Evolutionary conservation across 35 echinoderm and acorn worm species (phyloP).

Genomic region (Diadema setosum): DNA sequence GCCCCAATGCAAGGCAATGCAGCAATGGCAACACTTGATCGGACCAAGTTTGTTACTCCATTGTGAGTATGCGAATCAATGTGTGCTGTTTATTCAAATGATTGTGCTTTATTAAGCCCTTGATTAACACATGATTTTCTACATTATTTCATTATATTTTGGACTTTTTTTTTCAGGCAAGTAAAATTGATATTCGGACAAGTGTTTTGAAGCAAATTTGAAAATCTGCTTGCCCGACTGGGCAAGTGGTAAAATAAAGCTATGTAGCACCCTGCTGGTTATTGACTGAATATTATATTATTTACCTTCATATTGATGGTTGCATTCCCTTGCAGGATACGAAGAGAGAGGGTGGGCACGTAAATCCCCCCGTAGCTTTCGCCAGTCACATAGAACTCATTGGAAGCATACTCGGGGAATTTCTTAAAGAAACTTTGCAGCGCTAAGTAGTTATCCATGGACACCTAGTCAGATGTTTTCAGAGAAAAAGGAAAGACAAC

Average conservation of each 20-base stretch:
- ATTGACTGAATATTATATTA: too few relatives aligned
- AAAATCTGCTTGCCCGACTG: too few relatives aligned
- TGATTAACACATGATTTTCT: too few relatives aligned
- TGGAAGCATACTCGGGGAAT: conserved; percentile 54
- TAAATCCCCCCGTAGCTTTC: conserved; percentile 90
- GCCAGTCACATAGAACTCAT: conserved; percentile 76
- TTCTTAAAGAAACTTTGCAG: conserved; percentile 75
- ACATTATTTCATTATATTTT: neutral
- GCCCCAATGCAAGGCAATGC: too few relatives aligned
- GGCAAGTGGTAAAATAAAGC: neutral
- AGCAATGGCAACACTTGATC: too few relatives aligned
- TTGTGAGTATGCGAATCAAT: too few relatives aligned
- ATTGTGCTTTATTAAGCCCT: too few relatives aligned
- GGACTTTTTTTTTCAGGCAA: neutral
- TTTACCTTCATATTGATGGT: conserved; percentile 47
- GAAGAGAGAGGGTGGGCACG: conserved; percentile 56
- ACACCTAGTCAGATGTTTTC: conserved; percentile 56
- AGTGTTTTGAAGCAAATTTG: too few relatives aligned
- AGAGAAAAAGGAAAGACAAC: neutral
- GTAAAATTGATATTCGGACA: too few relatives aligned
- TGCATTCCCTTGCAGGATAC: conserved; percentile 33
- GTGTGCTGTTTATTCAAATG: too few relatives aligned
- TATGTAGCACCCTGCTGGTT: neutral
- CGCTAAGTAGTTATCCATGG: conserved; percentile 72
- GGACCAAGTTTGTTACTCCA: too few relatives aligned